Conservation (phyloP, 1,140 invertebrate genomes). For the Goniozus legneri region DNA sequence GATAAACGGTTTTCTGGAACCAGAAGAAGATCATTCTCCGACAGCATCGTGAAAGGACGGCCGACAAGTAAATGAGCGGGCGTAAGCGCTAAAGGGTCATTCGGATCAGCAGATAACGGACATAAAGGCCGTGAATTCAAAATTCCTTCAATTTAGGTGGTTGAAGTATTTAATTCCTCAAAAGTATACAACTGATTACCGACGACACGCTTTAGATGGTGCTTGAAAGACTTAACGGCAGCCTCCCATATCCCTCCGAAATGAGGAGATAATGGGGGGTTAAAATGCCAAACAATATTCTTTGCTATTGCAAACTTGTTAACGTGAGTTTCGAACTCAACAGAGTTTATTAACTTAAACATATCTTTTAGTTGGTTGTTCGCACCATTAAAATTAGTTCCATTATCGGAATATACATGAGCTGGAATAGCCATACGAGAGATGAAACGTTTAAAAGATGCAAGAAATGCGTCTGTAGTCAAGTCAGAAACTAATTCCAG, state of each 20-base stretch:
- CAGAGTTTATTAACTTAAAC: neutral
- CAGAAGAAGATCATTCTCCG: neutral
- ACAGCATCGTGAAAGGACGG: neutral
- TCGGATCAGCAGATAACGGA: constrained; percentile 5
- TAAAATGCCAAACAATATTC: neutral
- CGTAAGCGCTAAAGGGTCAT: too few species aligned
- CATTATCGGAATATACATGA: constrained; percentile 3
- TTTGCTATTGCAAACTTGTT: neutral
- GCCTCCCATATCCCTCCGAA: constrained; percentile 6
- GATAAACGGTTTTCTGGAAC: neutral
- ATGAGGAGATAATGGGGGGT: constrained; percentile 1
- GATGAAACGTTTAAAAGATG: neutral
- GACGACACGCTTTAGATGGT: too few species aligned
- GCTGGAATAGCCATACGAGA: neutral
- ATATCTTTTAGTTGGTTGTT: constrained; percentile 1
- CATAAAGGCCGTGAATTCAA: too few species aligned
- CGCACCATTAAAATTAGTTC: neutral
- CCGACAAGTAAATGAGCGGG: too few species aligned
- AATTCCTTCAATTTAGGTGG: constrained; percentile 1
- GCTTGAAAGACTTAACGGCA: too few species aligned
- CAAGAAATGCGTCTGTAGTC: constrained; percentile 5
- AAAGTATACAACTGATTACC: neutral
- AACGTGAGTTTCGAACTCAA: neutral
- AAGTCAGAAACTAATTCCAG: constrained; percentile 1
- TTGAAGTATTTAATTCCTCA: neutral